Conservation (phyloP, 2,888 invertebrate species). For the Brachylomia viminalis region DNA sequence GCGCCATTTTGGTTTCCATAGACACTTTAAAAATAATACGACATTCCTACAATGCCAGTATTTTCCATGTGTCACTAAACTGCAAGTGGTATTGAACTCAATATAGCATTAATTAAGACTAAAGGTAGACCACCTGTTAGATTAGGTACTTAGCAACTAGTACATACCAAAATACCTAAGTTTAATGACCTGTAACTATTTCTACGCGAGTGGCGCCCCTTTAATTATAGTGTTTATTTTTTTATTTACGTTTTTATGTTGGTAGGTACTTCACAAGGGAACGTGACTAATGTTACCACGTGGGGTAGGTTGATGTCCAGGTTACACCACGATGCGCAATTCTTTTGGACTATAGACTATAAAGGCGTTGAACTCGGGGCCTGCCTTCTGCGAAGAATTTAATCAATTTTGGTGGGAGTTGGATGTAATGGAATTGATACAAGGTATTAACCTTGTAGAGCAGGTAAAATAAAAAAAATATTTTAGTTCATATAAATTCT, state of each 20-base stretch:
- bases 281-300: constrained; percentile 37
- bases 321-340: constrained; percentile 53
- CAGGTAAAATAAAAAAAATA: neutral
- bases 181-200: constrained; percentile 53
- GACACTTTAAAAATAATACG: constrained; percentile 27
- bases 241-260: constrained; percentile 26
- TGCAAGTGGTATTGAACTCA: constrained; percentile 53
- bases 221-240: constrained; percentile 46
- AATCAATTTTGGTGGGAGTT: constrained; percentile 6
- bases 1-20: constrained; percentile 46
- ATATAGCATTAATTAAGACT: constrained; percentile 50
- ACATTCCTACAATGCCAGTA: constrained; percentile 35
- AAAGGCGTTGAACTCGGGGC: constrained; percentile 52
- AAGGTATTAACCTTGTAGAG: neutral
- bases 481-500: neutral
- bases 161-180: constrained; percentile 45
- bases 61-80: constrained; percentile 53
- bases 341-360: constrained; percentile 40
- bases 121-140: constrained; percentile 50
- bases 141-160: constrained; percentile 47
- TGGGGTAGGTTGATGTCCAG: constrained; percentile 49
- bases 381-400: constrained; percentile 6
- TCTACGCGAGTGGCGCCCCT: constrained; percentile 27
- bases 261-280: constrained; percentile 11
- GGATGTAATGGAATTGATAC: neutral